Evolutionary conservation across 2,888 invertebrate species (phyloP), one percentile per base, ranked within the genome.

Genomic region (Crossocerus cetratus): DNA sequence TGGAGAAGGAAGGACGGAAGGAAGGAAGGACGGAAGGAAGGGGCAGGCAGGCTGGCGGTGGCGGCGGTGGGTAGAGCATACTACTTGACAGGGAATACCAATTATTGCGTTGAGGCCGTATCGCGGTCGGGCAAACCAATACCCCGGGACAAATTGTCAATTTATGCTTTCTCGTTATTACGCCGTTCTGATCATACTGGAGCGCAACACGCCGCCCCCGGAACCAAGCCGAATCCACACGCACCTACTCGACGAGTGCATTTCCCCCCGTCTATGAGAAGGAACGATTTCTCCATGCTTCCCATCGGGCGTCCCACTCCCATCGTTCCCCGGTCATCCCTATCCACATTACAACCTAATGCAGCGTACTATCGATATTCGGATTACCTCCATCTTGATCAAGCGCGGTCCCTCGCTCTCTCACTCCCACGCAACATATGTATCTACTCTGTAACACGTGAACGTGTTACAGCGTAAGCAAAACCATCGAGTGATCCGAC

Each of bases 91-190:
- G 73, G 61, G 74, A 69, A 69, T 67, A 80, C 69, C 82, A 82
- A 82, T 82, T 82, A 82, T 81, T 79, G 77, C 82, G 75, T 78
- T 77, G 70, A 72, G 77, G 66, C 75, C 69, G 67, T 72, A 65
- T 55, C 73, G 67, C 67, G 72, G 64, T 72, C 68, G 69, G 59
- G 44, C 76, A 73, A 76, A 81, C 82, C 86, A 83, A 87, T 86
- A 80, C 83, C 81, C 81, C 78, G 82, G 80, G 84, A 83, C 83
- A 87, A 88, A 87, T 86, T 84, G 86, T 87, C 86, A 87, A 88
- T 88, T 87, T 87, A 85, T 88, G 86, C 85, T 81, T 80, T 83
- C 85, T 85, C 86, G 85, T 87, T 87, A 88, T 86, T 86, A 85
- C 86, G 83, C 78, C 75, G 68, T 73, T 56, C 78, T 83, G 85